Conservation (phyloP, 2,113 vertebrate genomes). For the Heterocephalus glaber region DNA sequence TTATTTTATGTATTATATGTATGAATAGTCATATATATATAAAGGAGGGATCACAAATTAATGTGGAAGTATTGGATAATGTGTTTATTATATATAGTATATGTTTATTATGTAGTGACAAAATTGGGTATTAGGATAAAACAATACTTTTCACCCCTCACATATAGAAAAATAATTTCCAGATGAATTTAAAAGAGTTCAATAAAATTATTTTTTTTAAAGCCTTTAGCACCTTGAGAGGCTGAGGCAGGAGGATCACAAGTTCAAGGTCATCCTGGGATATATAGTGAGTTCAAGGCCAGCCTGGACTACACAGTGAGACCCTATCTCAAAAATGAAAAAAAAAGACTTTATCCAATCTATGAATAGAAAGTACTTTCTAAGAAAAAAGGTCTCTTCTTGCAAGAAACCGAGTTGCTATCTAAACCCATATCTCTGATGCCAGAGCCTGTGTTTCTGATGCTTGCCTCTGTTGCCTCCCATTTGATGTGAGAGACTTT, state of each 20-base stretch:
- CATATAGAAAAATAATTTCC: constrained; percentile 22
- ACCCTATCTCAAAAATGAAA: background rate
- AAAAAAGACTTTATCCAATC: constrained; percentile 1
- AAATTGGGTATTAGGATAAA: constrained; percentile 5
- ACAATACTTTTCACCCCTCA: constrained; percentile 21
- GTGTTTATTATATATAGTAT: background rate
- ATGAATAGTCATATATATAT: background rate
- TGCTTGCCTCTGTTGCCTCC: background rate
- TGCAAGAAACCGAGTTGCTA: background rate
- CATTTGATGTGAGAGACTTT: background rate
- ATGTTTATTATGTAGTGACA: background rate
- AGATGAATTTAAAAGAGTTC: constrained; percentile 16
- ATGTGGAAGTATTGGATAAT: background rate
- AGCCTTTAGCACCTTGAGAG: background rate
- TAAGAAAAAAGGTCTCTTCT: background rate
- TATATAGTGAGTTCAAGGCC: background rate
- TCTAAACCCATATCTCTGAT: background rate
- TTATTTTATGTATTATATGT: background rate
- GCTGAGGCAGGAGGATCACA: background rate
- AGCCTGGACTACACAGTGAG: background rate
- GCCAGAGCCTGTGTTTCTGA: background rate
- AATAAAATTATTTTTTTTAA: background rate
- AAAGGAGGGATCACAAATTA: constrained; percentile 4
- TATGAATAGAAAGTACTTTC: constrained; percentile 41
- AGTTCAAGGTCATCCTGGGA: background rate